Conservation (phyloP, 2,888 invertebrate species). For the Pristionchus maxplancki region DNA sequence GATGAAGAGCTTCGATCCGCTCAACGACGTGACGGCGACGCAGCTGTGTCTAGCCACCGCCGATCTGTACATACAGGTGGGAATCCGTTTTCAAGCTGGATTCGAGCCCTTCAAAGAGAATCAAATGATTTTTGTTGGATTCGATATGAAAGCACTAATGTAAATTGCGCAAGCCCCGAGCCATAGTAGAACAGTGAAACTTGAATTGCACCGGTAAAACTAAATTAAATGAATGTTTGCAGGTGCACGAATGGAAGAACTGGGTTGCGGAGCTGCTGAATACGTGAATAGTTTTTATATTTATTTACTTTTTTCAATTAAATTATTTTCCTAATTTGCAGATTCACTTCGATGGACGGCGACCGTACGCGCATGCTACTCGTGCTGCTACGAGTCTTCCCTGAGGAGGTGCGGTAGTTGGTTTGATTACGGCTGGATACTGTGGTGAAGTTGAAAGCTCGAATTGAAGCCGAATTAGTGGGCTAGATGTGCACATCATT, state of each 20-base stretch:
- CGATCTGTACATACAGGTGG: constrained; percentile 88
- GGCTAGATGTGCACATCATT: too few relatives aligned
- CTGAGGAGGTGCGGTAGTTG: constrained; percentile 85
- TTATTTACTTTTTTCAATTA: constrained; percentile 47
- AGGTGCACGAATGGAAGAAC: constrained; percentile 91
- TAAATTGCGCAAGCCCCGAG: background rate
- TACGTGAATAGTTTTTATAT: constrained; percentile 82
- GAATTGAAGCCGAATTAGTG: too few relatives aligned
- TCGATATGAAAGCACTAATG: too few relatives aligned
- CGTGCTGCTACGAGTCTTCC: constrained; percentile 93
- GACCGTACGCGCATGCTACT: constrained; percentile 87
- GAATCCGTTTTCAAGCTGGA: too few relatives aligned
- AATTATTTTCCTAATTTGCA: constrained; percentile 45
- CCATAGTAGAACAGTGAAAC: background rate
- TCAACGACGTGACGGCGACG: constrained; percentile 86
- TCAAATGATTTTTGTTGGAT: too few relatives aligned
- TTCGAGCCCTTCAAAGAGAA: too few relatives aligned
- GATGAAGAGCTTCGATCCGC: constrained; percentile 58
- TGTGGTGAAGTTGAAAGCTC: background rate
- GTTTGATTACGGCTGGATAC: background rate
- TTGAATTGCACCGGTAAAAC: background rate
- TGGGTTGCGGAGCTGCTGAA: constrained; percentile 90
- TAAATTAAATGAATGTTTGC: background rate
- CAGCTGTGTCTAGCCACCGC: constrained; percentile 92
- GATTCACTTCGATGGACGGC: constrained; percentile 68